Evolutionary conservation across 2,113 vertebrate genomes (phyloP), one percentile per base, ranked within the genome.

Genomic region (Macquaria australasica): DNA sequence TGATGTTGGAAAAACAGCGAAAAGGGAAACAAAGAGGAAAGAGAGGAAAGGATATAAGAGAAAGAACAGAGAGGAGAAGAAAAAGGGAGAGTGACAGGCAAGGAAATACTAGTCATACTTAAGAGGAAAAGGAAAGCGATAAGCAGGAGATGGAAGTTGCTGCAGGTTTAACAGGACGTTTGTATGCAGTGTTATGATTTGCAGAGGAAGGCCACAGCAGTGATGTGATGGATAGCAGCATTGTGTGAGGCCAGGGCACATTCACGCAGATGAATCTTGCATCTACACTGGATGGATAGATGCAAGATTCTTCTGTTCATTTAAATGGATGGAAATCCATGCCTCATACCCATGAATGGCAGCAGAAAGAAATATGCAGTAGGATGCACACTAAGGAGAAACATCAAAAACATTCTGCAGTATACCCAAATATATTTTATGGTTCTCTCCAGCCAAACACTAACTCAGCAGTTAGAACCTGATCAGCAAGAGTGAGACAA

Each of bases 101-200:
- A 31, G 59, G 21, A 53, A 63, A 69, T 34, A 8, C 2, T 10
- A 56, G 48, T 76, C 41, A 20, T 34, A 56, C 39, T 59, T 31
- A 73, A 74, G 11, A 53, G 69, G 53, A 80, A 81, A 76, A 43
- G 70, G 50, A 43, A 45, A 68, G 73, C 18, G 6, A 68, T 79
- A 76, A 60, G 56, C 51, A n/a, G 41, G 67, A 69, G 72, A 78
- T 76, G 43, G 75, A 81, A 77, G 76, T 58, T 64, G 60, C 78
- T 72, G 51, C 39, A 56, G 75, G 81, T 31, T 73, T 81, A 73
- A 12, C 58, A 79, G 77, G 81, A 86, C 37, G 48, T 69, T 82
- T 88, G 66, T 64, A 87, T 60, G 77, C 63, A 37, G 73, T 68
- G 85, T 76, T 88, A 41, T 90, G 78, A 90, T 85, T 92, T 82